Conservation (phyloP, 2,888 invertebrate genomes). For the Ophraella communa region DNA sequence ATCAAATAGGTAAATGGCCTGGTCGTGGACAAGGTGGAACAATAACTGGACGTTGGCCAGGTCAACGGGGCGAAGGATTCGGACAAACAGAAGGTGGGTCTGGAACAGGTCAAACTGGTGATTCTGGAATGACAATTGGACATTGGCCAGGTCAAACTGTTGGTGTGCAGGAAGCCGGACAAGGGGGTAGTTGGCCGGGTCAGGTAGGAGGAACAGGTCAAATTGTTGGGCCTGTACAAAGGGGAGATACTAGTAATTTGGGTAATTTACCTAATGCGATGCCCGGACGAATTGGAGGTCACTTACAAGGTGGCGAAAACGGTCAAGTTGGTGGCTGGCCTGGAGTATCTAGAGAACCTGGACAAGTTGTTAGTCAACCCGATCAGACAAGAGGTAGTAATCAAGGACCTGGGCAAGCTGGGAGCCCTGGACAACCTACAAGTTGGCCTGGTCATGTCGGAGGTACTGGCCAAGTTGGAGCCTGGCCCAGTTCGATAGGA, state of each 20-base stretch:
- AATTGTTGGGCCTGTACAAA: too few species aligned
- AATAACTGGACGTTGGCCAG: too few species aligned
- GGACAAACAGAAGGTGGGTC: too few species aligned
- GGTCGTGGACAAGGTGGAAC: conserved; percentile 11
- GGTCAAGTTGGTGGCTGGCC: conserved; percentile 19
- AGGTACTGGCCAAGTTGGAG: conserved; percentile 16
- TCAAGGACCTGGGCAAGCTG: conserved; percentile 19
- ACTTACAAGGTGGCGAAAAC: conserved; percentile 17
- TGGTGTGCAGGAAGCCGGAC: too few species aligned
- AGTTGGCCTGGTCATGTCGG: conserved; percentile 19
- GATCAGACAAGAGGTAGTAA: conserved; percentile 33
- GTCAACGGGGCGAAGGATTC: not conserved
- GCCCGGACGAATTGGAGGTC: too few species aligned
- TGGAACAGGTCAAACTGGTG: too few species aligned
- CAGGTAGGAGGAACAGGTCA: conserved; percentile 8
- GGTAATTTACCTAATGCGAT: conserved; percentile 12
- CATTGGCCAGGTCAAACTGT: too few species aligned
- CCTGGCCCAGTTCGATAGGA: not conserved
- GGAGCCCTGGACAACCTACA: conserved; percentile 24
- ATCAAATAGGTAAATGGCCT: conserved; percentile 21
- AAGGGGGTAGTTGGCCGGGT: conserved; percentile 23
- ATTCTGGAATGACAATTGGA: too few species aligned
- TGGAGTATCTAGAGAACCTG: conserved; percentile 18
- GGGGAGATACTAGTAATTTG: conserved; percentile 3
- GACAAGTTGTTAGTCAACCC: conserved; percentile 15